Percentiles rank a stretch among this genome's conserved stretches.
phyloP scores from a whole-genome alignment of 2,113 vertebrate genomes.

The Centropus unirufus region DNA sequence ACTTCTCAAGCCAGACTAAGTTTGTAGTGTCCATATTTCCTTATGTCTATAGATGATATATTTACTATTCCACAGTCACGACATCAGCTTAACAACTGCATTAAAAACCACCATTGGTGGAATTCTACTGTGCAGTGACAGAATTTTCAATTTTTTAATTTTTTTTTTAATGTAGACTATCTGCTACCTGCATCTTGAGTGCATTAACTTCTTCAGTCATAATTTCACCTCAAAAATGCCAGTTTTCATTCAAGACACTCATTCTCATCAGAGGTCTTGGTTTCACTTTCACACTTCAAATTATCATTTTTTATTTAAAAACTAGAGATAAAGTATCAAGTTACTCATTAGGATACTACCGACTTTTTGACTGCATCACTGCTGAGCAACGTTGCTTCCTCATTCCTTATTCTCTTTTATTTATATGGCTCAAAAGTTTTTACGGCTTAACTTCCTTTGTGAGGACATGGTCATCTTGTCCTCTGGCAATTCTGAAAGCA shows the following conservation, averaged over 20 bases:
- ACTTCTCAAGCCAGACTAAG: slow-evolving; percentile 27
- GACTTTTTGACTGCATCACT: slow-evolving; percentile 3
- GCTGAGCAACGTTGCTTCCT: slow-evolving; percentile 21
- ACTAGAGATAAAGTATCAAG: not conserved
- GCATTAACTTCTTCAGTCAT: not conserved
- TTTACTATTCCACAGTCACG: slow-evolving; percentile 38
- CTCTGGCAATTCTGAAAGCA: not conserved
- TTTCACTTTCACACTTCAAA: slow-evolving; percentile 18
- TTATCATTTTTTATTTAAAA: slow-evolving; percentile 13
- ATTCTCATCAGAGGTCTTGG: not conserved
- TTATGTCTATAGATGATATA: slow-evolving; percentile 26
- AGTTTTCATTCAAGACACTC: not conserved
- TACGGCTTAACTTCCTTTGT: slow-evolving; percentile 32
- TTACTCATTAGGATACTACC: not conserved
- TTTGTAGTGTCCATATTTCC: slow-evolving; percentile 26
- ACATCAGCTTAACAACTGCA: slow-evolving; percentile 39
- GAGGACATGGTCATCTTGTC: slow-evolving; percentile 28
- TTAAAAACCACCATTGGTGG: slow-evolving; percentile 26
- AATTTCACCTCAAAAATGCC: not conserved
- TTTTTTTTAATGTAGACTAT: not conserved
- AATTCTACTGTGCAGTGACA: slow-evolving; percentile 34
- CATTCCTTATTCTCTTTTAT: slow-evolving; percentile 42
- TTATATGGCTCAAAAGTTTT: slow-evolving; percentile 20
- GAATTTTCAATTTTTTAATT: not conserved
- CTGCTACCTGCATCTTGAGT: slow-evolving; percentile 15